Evolutionary conservation across 2,888 invertebrate genomes (phyloP).

Genomic region (Dorcus hopei): DNA sequence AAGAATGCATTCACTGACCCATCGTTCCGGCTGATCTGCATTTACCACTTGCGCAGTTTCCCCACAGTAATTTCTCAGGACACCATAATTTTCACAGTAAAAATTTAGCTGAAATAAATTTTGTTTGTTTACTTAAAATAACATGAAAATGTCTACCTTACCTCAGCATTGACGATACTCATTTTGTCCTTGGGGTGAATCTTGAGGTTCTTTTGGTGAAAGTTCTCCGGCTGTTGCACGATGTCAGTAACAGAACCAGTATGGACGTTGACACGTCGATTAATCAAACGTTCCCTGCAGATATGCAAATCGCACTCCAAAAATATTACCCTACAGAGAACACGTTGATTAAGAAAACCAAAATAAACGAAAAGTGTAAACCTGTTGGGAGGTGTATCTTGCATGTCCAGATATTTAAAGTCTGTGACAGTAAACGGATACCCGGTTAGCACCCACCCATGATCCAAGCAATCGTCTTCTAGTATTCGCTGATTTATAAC

Average conservation of each 20-base stretch:
- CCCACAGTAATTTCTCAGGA: conserved; percentile 45
- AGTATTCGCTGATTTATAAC: conserved; percentile 49
- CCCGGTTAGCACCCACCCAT: conserved; percentile 63
- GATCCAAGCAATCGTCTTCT: conserved; percentile 55
- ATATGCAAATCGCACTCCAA: conserved; percentile 44
- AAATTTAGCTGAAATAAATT: conserved; percentile 31
- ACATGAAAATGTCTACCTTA: conserved; percentile 9
- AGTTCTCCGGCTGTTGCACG: conserved; percentile 23
- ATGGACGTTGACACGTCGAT: conserved; percentile 36
- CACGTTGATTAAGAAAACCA: not conserved
- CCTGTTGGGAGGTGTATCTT: conserved; percentile 64
- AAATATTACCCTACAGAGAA: conserved; percentile 38
- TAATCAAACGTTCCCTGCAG: conserved; percentile 39
- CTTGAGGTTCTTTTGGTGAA: conserved; percentile 30
- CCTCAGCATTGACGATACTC: conserved; percentile 42
- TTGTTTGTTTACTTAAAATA: not conserved
- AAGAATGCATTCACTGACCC: conserved; percentile 38
- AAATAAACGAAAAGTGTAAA: conserved; percentile 26
- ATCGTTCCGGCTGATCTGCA: conserved; percentile 41
- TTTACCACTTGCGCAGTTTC: conserved; percentile 40
- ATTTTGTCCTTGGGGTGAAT: conserved; percentile 42
- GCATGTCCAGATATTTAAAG: conserved; percentile 58
- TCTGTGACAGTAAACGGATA: conserved; percentile 58
- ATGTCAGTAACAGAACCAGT: conserved; percentile 39
- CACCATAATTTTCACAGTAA: conserved; percentile 46